A percentile compares a stretch with the other conserved stretches of the same genome.
These are phyloP conservation scores for Scolanthus callimorphus DNA, from an alignment of 92 coral and sea anemone species.

Conservation along the genomic window DNA sequence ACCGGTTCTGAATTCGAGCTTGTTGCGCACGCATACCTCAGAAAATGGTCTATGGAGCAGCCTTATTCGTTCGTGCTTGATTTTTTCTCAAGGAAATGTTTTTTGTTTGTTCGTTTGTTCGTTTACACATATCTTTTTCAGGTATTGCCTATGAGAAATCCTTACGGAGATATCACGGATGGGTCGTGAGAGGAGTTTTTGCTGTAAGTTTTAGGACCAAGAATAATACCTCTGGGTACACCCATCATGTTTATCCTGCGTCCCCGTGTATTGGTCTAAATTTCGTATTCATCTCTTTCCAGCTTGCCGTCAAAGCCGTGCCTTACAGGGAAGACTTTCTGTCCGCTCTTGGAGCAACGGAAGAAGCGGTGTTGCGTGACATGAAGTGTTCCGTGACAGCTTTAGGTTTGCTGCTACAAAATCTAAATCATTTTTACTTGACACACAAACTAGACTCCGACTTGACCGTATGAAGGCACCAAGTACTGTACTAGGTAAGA, in stretches of 20 bases:
- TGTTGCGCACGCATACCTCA: too few relatives aligned
- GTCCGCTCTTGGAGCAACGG: conserved; percentile 88
- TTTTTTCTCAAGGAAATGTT: too few relatives aligned
- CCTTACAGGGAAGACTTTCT: conserved; percentile 94
- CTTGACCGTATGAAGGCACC: conserved; percentile 51
- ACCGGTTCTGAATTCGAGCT: too few relatives aligned
- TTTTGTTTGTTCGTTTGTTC: too few relatives aligned
- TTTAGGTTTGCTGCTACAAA: conserved; percentile 55
- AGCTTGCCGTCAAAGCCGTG: conserved; percentile 98
- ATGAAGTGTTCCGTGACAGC: conserved; percentile 74
- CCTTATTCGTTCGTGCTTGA: too few relatives aligned
- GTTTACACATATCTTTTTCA: too few relatives aligned
- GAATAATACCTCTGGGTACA: too few relatives aligned
- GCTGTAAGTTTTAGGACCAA: too few relatives aligned
- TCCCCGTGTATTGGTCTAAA: too few relatives aligned
- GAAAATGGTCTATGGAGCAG: too few relatives aligned
- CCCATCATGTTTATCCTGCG: too few relatives aligned
- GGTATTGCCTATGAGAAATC: conserved; percentile 93
- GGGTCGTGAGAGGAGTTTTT: conserved; percentile 98
- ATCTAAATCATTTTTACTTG: conserved; percentile 73
- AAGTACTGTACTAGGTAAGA: conserved; percentile 25
- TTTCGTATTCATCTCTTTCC: too few relatives aligned
- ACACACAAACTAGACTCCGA: conserved; percentile 74
- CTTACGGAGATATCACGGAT: conserved; percentile 90
- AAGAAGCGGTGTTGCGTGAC: conserved; percentile 71